These are phyloP conservation scores for Melanerpes aurifrons DNA, from an alignment of 2,113 vertebrate genomes.

Conservation along the genomic window DNA sequence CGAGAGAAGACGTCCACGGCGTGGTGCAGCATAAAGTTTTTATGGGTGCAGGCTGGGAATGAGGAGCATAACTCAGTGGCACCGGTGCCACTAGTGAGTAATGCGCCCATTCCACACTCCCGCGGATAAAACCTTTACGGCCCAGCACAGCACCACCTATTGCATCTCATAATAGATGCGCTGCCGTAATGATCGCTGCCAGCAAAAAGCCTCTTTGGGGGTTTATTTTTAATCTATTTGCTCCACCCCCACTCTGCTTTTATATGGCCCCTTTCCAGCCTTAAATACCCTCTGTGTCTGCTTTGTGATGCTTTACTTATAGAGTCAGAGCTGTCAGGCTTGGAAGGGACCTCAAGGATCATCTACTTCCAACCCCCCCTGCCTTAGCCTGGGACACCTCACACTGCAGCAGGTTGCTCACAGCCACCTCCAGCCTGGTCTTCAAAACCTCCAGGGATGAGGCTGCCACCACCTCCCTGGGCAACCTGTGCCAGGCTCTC, in stretches of 20 bases:
- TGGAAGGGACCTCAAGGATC: too few species aligned
- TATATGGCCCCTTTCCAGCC: not conserved
- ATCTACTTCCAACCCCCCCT: too few species aligned
- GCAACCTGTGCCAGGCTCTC: too few species aligned
- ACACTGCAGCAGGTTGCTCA: too few species aligned
- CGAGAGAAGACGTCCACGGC: not conserved
- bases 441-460: too few species aligned
- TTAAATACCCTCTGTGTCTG: not conserved
- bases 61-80: conserved; percentile 51
- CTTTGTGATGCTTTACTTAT: not conserved
- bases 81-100: conserved; percentile 54
- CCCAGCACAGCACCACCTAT: not conserved
- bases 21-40: conserved; percentile 63
- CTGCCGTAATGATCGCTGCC: conserved; percentile 30
- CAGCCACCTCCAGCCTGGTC: too few species aligned
- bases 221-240: conserved; percentile 31
- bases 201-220: not conserved
- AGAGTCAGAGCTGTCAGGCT: too few species aligned
- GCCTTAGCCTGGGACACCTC: too few species aligned
- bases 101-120: conserved; percentile 57
- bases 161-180: conserved; percentile 64
- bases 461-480: too few species aligned
- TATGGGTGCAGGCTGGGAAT: conserved; percentile 32
- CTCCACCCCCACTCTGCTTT: not conserved
- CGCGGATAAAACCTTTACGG: conserved; percentile 69